Evolutionary conservation across 35 echinoderm and acorn worm species (phyloP).

Genomic region (Ophiothrix spiculata): DNA sequence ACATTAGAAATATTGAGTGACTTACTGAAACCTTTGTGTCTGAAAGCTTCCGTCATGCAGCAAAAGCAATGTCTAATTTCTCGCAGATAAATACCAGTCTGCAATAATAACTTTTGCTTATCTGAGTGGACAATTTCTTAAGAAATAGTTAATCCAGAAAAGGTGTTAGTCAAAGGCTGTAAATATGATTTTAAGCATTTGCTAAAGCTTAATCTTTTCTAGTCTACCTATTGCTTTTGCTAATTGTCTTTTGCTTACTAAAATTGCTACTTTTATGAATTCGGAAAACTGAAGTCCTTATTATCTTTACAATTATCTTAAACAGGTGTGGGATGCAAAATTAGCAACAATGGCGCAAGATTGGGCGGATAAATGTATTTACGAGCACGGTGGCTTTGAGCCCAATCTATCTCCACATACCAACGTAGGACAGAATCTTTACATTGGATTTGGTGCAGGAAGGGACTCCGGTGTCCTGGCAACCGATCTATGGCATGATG

Average conservation of each 20-base stretch:
- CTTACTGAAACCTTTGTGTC: too few relatives aligned
- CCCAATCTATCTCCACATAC: slow-evolving; percentile 45
- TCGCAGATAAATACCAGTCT: too few relatives aligned
- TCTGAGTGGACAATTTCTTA: background rate
- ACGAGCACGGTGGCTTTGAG: slow-evolving; percentile 54
- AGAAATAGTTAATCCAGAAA: background rate
- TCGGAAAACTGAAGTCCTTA: background rate
- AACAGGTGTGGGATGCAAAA: slow-evolving; percentile 78
- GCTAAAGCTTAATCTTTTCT: too few relatives aligned
- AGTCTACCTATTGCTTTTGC: too few relatives aligned
- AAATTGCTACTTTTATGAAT: background rate
- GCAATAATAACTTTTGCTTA: too few relatives aligned
- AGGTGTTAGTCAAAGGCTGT: background rate
- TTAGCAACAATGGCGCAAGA: slow-evolving; percentile 81
- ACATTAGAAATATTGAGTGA: too few relatives aligned
- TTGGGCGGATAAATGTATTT: slow-evolving; percentile 81
- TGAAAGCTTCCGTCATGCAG: too few relatives aligned
- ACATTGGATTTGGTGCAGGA: slow-evolving; percentile 29
- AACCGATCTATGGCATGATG: slow-evolving; percentile 78
- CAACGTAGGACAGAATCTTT: slow-evolving; percentile 65
- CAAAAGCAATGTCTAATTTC: too few relatives aligned
- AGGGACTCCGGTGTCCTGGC: slow-evolving; percentile 27
- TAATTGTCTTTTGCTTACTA: too few relatives aligned
- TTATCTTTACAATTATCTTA: background rate
- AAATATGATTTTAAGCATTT: background rate